These are phyloP conservation scores for Petrophora chlorosata DNA, from an alignment of 2,888 invertebrate species.

Conservation along the genomic window DNA sequence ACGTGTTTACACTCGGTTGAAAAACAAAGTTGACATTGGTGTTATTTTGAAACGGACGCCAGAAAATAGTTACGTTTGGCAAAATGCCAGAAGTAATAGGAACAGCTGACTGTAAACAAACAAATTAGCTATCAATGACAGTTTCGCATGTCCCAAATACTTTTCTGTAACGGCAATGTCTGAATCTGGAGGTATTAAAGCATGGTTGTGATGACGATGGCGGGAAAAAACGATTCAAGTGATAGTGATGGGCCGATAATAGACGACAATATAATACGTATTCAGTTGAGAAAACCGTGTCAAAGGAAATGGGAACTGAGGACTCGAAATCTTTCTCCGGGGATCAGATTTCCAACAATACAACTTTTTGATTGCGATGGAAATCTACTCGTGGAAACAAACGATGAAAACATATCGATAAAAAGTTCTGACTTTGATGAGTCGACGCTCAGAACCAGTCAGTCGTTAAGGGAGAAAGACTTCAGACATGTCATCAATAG, in stretches of 20 bases:
- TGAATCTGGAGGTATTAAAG: conserved; percentile 6
- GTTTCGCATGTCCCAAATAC: conserved; percentile 48
- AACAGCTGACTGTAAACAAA: conserved; percentile 82
- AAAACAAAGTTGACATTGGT: conserved; percentile 82
- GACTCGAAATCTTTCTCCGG: conserved; percentile 85
- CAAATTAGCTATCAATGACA: conserved; percentile 62
- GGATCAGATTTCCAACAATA: conserved; percentile 83
- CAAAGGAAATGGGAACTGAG: conserved; percentile 86
- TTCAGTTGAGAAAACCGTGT: conserved; percentile 85
- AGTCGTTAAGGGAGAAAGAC: conserved; percentile 71
- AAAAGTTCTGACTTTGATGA: conserved; percentile 71
- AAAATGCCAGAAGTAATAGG: conserved; percentile 61
- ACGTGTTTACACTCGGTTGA: conserved; percentile 39
- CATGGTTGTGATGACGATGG: conserved; percentile 56
- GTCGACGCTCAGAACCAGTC: conserved; percentile 53
- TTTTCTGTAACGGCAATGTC: conserved; percentile 1
- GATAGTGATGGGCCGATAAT: conserved; percentile 77
- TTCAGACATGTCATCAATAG: conserved; percentile 66
- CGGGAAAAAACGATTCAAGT: conserved; percentile 61
- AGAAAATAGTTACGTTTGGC: conserved; percentile 69
- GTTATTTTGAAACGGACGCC: conserved; percentile 75
- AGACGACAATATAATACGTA: conserved; percentile 83
- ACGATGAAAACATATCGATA: conserved; percentile 80
- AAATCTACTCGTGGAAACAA: conserved; percentile 84
- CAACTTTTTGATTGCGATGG: conserved; percentile 86